Conservation (phyloP, 2,113 vertebrate species). For the Sterrhoptilus dennistouni region DNA sequence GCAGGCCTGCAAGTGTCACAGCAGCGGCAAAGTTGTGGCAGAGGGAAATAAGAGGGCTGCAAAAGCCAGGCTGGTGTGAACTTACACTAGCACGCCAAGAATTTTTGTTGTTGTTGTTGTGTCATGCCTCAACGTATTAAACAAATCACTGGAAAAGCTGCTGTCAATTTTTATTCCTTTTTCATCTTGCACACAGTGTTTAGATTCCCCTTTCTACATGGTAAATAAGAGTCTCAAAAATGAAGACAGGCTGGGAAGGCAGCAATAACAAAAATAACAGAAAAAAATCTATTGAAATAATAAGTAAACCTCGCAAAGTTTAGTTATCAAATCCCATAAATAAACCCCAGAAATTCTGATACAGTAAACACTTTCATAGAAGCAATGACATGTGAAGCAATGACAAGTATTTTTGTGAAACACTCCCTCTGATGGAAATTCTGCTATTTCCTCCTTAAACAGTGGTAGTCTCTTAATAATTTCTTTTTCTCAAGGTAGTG, state of each 20-base stretch:
- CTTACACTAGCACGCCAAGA: constrained; percentile 33
- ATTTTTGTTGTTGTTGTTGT: not conserved
- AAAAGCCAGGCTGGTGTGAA: constrained; percentile 65
- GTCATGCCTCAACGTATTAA: constrained; percentile 21
- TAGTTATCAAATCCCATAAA: not conserved
- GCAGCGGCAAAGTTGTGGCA: constrained; percentile 54
- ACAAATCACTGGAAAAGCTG: not conserved
- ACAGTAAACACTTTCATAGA: not conserved
- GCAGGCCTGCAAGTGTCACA: constrained; percentile 77
- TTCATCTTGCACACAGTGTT: not conserved
- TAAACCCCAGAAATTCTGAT: not conserved
- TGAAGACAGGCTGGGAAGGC: not conserved
- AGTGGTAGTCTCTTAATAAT: not conserved
- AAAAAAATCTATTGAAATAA: not conserved
- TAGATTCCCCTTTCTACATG: not conserved
- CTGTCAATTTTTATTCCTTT: constrained; percentile 24
- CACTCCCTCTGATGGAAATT: not conserved
- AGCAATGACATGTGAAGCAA: not conserved
- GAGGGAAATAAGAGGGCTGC: constrained; percentile 47
- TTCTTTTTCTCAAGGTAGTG: not conserved
- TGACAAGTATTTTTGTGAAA: not conserved
- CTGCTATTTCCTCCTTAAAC: not conserved
- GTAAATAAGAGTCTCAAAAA: not conserved
- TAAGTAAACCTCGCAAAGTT: not conserved
- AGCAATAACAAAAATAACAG: not conserved